phyloP scores from a whole-genome alignment of 2,888 invertebrate genomes.

The Syrphus vitripennis region DNA sequence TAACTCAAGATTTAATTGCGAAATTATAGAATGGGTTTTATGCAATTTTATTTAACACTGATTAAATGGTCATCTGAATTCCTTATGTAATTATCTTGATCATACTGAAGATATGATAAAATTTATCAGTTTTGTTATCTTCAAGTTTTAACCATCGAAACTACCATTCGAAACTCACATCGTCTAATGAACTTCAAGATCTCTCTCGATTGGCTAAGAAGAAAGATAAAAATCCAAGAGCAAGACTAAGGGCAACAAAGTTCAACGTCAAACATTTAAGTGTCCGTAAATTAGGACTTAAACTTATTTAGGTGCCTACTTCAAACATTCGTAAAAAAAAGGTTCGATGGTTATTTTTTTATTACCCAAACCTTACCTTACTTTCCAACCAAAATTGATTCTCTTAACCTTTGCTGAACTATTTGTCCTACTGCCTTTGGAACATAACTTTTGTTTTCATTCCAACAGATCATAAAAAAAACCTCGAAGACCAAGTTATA shows the following conservation, averaged over 20 bases:
- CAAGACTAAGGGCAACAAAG: not conserved
- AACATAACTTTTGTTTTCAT: slow-evolving; percentile 10
- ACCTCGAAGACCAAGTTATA: not conserved
- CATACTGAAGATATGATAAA: not conserved
- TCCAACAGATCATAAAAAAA: not conserved
- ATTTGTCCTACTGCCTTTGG: slow-evolving; percentile 5
- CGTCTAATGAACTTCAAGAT: not conserved
- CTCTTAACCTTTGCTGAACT: not conserved
- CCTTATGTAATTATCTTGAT: not conserved
- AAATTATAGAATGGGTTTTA: not conserved
- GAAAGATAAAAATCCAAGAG: not conserved
- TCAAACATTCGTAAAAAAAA: not conserved
- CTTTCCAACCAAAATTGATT: not conserved
- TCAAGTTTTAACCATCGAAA: not conserved
- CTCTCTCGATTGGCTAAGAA: not conserved
- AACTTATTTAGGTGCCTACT: not conserved
- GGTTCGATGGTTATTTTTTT: not conserved
- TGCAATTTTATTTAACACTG: not conserved
- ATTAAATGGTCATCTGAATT: not conserved
- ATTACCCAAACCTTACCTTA: not conserved
- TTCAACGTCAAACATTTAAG: not conserved
- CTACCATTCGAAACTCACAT: not conserved
- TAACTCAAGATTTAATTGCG: not conserved
- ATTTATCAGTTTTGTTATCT: not conserved
- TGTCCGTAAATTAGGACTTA: not conserved